Evolutionary conservation across 2,888 invertebrate species (phyloP).

Genomic region (Pocota personata): DNA sequence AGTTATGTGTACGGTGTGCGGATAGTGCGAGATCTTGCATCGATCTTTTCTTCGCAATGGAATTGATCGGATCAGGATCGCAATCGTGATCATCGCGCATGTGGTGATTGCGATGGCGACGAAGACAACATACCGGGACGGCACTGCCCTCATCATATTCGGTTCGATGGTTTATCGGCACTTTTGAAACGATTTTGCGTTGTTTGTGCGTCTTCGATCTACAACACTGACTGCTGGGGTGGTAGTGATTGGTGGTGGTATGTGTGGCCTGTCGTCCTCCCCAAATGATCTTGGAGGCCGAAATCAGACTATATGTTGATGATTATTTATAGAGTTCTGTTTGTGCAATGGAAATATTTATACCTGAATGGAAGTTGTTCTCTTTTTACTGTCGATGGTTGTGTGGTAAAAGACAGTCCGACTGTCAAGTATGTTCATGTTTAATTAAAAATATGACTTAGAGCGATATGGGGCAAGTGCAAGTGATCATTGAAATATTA

Average conservation of each 20-base stretch:
- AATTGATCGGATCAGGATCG: slow-evolving; percentile 73
- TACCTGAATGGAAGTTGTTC: slow-evolving; percentile 26
- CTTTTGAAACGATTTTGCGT: slow-evolving; percentile 71
- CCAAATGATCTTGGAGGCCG: slow-evolving; percentile 60
- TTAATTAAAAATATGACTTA: slow-evolving; percentile 25
- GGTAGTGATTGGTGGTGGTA: slow-evolving; percentile 23
- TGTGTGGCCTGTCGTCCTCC: slow-evolving; percentile 25
- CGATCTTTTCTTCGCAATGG: slow-evolving; percentile 69
- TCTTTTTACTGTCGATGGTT: neutral
- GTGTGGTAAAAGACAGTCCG: slow-evolving; percentile 9
- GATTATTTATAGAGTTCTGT: slow-evolving; percentile 64
- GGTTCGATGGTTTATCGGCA: slow-evolving; percentile 74
- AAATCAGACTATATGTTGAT: slow-evolving; percentile 54
- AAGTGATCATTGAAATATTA: neutral
- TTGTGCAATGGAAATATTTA: slow-evolving; percentile 46
- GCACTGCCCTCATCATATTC: slow-evolving; percentile 74
- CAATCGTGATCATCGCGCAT: slow-evolving; percentile 72
- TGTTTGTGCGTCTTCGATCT: slow-evolving; percentile 29
- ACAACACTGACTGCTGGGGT: neutral
- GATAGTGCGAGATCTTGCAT: slow-evolving; percentile 73
- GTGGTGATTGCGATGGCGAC: slow-evolving; percentile 70
- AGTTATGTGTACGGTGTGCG: slow-evolving; percentile 16
- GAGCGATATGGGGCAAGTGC: neutral
- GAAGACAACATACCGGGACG: slow-evolving; percentile 70
- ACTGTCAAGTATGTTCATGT: slow-evolving; percentile 46